Percentiles rank a stretch among this genome's conserved stretches.
Evolutionary conservation across 2,113 vertebrate species (phyloP).

Genomic region (Coryphaenoides rupestris): DNA sequence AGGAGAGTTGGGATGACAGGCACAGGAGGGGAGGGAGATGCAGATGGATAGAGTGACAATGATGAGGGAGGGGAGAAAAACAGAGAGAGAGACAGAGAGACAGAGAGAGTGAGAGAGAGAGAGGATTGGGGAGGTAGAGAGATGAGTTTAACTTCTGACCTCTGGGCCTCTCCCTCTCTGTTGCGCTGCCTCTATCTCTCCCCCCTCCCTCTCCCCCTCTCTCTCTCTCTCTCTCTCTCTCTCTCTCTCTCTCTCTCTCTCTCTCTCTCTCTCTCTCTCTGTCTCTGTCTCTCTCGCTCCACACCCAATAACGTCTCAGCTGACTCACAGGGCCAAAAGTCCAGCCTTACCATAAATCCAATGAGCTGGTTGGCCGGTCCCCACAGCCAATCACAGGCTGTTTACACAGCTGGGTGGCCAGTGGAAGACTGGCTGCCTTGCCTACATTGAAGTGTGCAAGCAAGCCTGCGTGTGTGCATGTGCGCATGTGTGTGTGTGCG

Average conservation of each 20-base stretch:
- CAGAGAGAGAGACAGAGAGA: background rate
- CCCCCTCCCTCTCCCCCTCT: background rate
- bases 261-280: slow-evolving; percentile 2
- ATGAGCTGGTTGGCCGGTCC: slow-evolving; percentile 29
- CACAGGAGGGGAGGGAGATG: background rate
- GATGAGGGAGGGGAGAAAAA: background rate
- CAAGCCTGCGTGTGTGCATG: slow-evolving; percentile 10
- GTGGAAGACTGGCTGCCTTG: slow-evolving; percentile 39
- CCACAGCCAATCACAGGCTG: slow-evolving; percentile 27
- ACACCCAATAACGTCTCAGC: slow-evolving; percentile 32
- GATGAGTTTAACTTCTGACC: slow-evolving; percentile 68
- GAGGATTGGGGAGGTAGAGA: slow-evolving; percentile 34
- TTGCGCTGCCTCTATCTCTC: slow-evolving; percentile 19
- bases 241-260: slow-evolving; percentile 14
- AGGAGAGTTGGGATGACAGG: background rate
- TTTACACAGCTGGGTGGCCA: slow-evolving; percentile 58
- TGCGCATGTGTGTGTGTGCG: slow-evolving; percentile 31
- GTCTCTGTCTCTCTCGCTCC: slow-evolving; percentile 30
- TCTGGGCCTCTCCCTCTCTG: slow-evolving; percentile 39
- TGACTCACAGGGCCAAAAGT: slow-evolving; percentile 39
- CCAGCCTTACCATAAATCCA: slow-evolving; percentile 20
- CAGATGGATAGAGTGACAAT: background rate
- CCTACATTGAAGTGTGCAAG: slow-evolving; percentile 10
- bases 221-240: background rate
- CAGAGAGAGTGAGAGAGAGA: slow-evolving; percentile 14